These are phyloP conservation scores for Fratercula arctica DNA, from an alignment of 2,797 vertebrate genomes.

Conservation along the genomic window DNA sequence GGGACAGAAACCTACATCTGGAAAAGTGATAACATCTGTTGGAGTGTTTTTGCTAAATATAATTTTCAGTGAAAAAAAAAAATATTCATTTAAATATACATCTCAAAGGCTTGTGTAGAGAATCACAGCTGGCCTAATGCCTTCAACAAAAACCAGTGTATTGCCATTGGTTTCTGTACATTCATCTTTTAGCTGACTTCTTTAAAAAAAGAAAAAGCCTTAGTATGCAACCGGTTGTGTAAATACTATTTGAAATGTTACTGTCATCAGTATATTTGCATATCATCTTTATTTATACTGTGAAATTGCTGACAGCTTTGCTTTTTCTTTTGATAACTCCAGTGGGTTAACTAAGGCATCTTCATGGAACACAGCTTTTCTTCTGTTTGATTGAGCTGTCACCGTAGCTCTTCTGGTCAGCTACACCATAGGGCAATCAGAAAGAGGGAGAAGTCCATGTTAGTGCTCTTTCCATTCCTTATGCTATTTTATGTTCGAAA, in stretches of 20 bases:
- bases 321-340: conserved; percentile 51
- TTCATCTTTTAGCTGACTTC: conserved; percentile 49
- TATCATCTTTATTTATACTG: conserved; percentile 73
- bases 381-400: neutral
- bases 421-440: neutral
- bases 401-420: neutral
- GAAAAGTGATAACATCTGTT: conserved; percentile 65
- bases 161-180: conserved; percentile 42
- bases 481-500: neutral
- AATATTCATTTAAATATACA: conserved; percentile 68
- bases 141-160: conserved; percentile 58
- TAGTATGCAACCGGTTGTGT: conserved; percentile 59
- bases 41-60: conserved; percentile 59
- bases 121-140: conserved; percentile 73
- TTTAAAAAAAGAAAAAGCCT: neutral
- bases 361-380: conserved; percentile 7
- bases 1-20: conserved; percentile 58
- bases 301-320: conserved; percentile 54
- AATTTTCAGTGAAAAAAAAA: conserved; percentile 53
- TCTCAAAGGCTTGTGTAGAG: conserved; percentile 66
- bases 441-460: neutral
- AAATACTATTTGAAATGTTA: conserved; percentile 67
- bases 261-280: conserved; percentile 70
- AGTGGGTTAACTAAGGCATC: conserved; percentile 55
- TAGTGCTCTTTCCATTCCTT: neutral